Base-by-base conservation (phyloP, 2,888 invertebrate genomes). In the Globia sparganii region DNA sequence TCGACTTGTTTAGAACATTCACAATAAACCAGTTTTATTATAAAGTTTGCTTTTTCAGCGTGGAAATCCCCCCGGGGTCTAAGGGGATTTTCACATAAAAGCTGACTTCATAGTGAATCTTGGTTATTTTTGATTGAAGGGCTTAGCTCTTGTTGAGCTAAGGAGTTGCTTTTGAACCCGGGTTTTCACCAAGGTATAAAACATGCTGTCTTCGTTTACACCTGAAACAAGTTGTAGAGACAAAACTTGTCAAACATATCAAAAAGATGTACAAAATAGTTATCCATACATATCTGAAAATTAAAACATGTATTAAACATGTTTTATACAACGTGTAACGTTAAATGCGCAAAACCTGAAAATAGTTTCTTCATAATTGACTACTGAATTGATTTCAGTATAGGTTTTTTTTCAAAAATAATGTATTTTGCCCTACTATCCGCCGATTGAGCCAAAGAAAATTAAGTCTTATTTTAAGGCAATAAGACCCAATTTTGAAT, bases 1-100 rank as follows among this genome's bases (percentile, higher is more conserved):
- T 21, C 2, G 34, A 43, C 2, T 69, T 82, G 37, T 34, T 81
- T 53, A 62, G 34, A 37, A 31, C 46, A 28, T 66, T 31, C 9
- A 15, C 25, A 74, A 34, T 61, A 49, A 75, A 1, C 25, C 28
- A 59, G 21, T 49, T 62, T 49, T 8, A 31, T 6, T 11, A 28
- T 2, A 8, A 25, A 31, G 15, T 9, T 25, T 25, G 15, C 15
- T 31, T 1, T 28, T 67, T 72, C n/a, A 2, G 5, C 6, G 70
- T 53, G 9, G n/a, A 31, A 71, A 43, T 43, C 13, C 13, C 43
- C 4, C 15, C 15, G 13, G 43, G 43, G 3, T 53, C 53, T 53
- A 25, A 25, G 25, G 25, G 25, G 53, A 53, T 53, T 53, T 53
- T 9, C 53, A 53, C 53, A 53, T 9, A 49, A 49, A 53, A 25